Evolutionary conservation across 1,140 invertebrate genomes (phyloP).

Genomic region (Homarus americanus): DNA sequence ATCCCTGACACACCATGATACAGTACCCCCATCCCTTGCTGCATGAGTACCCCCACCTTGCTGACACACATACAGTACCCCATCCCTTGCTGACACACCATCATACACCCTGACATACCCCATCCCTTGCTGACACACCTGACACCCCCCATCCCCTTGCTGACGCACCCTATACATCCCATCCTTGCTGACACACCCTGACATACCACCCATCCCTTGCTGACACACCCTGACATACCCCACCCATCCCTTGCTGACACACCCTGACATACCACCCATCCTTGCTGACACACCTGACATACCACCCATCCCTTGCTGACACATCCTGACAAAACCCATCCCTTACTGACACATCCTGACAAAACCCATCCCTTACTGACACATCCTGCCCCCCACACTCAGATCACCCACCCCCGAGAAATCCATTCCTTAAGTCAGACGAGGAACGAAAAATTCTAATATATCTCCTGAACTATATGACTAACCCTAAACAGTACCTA

Average conservation of each 20-base stretch:
- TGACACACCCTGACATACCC: no score
- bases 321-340: background rate
- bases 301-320: background rate
- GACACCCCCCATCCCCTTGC: background rate
- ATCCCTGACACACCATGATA: background rate
- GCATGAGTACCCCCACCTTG: no score
- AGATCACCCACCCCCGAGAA: no score
- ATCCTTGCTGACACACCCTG: no score
- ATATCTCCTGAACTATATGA: no score
- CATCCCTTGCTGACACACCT: background rate
- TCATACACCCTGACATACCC: background rate
- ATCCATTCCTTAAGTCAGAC: no score
- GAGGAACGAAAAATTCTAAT: no score
- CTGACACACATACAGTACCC: background rate
- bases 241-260: no score
- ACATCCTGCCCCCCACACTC: background rate
- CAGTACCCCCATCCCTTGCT: background rate
- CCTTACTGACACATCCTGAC: background rate
- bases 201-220: no score
- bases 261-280: background rate
- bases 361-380: background rate
- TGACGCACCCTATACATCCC: background rate
- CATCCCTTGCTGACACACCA: background rate
- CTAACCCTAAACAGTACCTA: no score
- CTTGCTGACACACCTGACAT: background rate